Conservation (phyloP, 2,888 invertebrate genomes). For the Dolichopus griseipennis region DNA sequence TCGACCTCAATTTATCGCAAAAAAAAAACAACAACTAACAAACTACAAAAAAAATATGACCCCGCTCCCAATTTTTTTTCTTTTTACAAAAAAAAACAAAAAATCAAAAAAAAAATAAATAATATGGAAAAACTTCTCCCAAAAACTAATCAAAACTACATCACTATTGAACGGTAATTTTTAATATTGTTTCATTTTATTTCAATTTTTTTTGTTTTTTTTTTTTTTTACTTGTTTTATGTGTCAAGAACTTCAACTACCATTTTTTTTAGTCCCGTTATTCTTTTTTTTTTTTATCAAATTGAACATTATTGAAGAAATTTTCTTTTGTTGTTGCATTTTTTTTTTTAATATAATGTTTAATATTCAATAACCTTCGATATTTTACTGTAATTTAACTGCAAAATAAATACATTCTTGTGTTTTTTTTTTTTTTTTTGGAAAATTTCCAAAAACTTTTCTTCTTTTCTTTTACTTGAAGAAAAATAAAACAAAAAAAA, state of each 20-base stretch:
- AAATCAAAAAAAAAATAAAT: too few species aligned
- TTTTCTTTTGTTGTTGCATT: too few species aligned
- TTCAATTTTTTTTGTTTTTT: not conserved
- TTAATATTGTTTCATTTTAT: not conserved
- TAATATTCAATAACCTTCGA: slow-evolving; percentile 3
- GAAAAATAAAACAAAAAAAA: not conserved
- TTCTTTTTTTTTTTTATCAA: too few species aligned
- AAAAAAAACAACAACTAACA: too few species aligned
- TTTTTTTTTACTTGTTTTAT: not conserved
- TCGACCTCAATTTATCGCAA: too few species aligned
- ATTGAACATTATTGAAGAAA: too few species aligned
- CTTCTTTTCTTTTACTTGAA: not conserved
- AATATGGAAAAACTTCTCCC: not conserved
- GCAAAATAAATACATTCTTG: too few species aligned
- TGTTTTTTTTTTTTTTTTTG: not conserved
- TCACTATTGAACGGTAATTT: not conserved
- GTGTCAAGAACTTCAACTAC: not conserved
- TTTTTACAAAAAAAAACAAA: not conserved
- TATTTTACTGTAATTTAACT: not conserved
- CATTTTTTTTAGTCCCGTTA: too few species aligned
- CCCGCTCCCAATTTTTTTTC: not conserved
- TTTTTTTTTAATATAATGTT: too few species aligned
- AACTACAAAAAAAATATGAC: not conserved
- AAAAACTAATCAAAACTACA: slow-evolving; percentile 4
- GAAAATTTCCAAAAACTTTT: not conserved